Evolutionary conservation across 2,797 vertebrate species (phyloP), one percentile per base, ranked within the genome.

Genomic region (Enteromius unitaeniatus): DNA sequence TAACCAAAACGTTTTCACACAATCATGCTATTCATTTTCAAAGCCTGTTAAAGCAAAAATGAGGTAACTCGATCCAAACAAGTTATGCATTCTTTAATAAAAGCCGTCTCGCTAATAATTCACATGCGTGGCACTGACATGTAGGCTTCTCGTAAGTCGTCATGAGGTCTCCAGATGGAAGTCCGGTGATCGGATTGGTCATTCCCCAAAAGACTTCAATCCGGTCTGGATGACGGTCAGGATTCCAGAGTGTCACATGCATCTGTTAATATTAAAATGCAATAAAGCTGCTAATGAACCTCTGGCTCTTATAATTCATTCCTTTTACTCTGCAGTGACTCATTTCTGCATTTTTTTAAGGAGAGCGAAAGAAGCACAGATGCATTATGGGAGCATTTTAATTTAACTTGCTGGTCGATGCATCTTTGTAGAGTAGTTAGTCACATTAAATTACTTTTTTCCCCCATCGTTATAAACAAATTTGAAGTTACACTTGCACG

Each of bases 271-370:
- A 67, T n/a, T 78, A 88, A 85, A 84, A 55, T 31, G 58, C 72
- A 82, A 40, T 90, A 69, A 88, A 85, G 79, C 21, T 83, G 69
- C 72, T 88, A 88, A 87, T 86, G 84, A 88, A 85, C 64, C n/a
- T 73, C 74, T 87, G 84, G 85, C 85, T 69, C 37, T 79, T 53
- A 26, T 13, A 26, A 55, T 65, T 67, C 34, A 65, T 78, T 85
- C 82, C 37, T 72, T 55, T 21, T 19, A 79, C 42, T 80, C 55
- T 5, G 73, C 72, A 40, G 62, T 82, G 78, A 74, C 67, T 74
- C 76, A 47, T 69, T 76, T 62, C 47, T n/a, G 34, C 68, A 81
- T 65, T 73, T 65, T 73, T 79, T 78, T 82, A 75, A 62, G 80
- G 53, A 78, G 31, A 68, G 60, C 9, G 45, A 34, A 9, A 73